These are phyloP conservation scores for Oreochromis tanganicae DNA, from an alignment of 2,113 vertebrate genomes.

Conservation along the genomic window DNA sequence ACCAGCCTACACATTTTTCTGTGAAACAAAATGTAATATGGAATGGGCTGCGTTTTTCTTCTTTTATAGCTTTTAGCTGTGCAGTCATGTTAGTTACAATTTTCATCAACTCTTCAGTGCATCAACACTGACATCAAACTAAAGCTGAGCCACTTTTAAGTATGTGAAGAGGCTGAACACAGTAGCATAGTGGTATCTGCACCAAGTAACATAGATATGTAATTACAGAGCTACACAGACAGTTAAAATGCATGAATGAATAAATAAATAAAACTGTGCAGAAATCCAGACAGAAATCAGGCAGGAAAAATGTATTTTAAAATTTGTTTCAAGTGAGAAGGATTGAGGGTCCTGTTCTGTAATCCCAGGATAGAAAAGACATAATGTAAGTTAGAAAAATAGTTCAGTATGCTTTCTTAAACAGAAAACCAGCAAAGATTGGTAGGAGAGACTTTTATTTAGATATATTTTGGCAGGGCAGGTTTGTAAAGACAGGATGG, in stretches of 20 bases:
- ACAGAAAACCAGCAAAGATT: not conserved
- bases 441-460: not conserved
- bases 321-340: not conserved
- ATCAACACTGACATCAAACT: not conserved
- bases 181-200: not conserved
- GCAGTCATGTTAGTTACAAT: not conserved
- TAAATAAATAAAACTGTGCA: not conserved
- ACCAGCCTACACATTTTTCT: not conserved
- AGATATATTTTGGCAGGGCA: not conserved
- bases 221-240: not conserved
- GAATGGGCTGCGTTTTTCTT: not conserved
- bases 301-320: not conserved
- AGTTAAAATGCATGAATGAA: not conserved
- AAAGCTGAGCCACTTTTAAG: too few relatives aligned
- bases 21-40: not conserved
- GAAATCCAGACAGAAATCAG: not conserved
- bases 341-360: not conserved
- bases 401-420: not conserved
- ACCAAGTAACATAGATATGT: rapidly evolving
- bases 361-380: not conserved
- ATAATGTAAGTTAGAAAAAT: not conserved
- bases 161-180: not conserved
- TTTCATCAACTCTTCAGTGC: not conserved
- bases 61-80: not conserved
- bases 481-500: not conserved